Evolutionary conservation across 1,140 invertebrate genomes (phyloP).

Genomic region (Lepidotrigona ventralis): DNA sequence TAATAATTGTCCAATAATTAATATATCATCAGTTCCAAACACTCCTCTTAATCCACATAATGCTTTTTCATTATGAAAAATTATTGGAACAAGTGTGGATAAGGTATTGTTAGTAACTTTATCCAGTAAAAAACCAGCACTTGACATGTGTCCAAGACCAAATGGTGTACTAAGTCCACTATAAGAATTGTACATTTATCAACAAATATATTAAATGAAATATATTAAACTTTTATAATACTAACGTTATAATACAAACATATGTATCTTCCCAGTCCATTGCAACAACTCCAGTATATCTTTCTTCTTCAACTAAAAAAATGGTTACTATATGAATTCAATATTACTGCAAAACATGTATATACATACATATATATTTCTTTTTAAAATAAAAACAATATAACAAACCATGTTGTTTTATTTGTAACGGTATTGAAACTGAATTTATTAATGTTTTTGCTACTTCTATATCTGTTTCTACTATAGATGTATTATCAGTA

Average conservation of each 20-base stretch:
- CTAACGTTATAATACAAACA: constrained; percentile 86
- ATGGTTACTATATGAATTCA: constrained; percentile 59
- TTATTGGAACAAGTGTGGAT: constrained; percentile 67
- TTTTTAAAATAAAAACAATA: constrained; percentile 9
- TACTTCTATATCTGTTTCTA: constrained; percentile 61
- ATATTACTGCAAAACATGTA: constrained; percentile 50
- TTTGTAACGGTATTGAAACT: constrained; percentile 48
- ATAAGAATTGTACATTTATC: constrained; percentile 5
- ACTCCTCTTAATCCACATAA: constrained; percentile 70
- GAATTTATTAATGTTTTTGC: constrained; percentile 63
- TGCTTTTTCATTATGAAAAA: constrained; percentile 66
- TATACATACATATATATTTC: constrained; percentile 34
- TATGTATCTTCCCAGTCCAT: constrained; percentile 86
- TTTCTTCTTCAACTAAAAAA: constrained; percentile 75
- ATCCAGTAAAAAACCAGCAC: constrained; percentile 73
- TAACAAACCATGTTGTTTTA: constrained; percentile 48
- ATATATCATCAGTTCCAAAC: constrained; percentile 72
- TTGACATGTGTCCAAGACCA: constrained; percentile 64
- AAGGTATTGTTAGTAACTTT: constrained; percentile 67
- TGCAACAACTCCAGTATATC: constrained; percentile 82
- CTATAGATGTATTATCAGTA: constrained; percentile 66
- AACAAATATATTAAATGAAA: constrained; percentile 9
- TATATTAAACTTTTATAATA: constrained; percentile 54
- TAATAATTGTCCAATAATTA: constrained; percentile 71
- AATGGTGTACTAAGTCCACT: constrained; percentile 72